Base-by-base conservation (phyloP, 2,797 vertebrate genomes). In the Coregonus suidteri region DNA sequence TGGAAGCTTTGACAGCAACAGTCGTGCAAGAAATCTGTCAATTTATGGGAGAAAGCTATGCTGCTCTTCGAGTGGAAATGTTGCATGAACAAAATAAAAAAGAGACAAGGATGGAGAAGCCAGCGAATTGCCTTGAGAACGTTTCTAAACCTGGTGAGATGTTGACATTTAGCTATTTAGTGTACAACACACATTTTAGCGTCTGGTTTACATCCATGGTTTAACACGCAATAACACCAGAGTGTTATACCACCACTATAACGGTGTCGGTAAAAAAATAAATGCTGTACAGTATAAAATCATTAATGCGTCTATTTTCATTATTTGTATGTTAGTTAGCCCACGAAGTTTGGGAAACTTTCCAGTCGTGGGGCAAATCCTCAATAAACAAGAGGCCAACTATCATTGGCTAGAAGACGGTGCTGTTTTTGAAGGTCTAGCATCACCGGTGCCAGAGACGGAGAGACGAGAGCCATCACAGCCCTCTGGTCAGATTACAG, bases 1-100 rank as follows among this genome's bases (percentile, higher is more conserved):
- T 67, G 65, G 65, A 31, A 15, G 65, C 65, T 31, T 14, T 67
- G 30, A 67, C 65, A 34, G 30, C 31, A 67, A 34, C 65, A 34
- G 65, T 34, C 31, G 65, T 67, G 65, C 25, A 67, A 31, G 65
- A 67, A 67, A 67, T 67, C 13, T 35, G 65, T 67, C 65, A 67
- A 31, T 25, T 67, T 34, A 67, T 67, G 65, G 65, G 31, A 67
- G 65, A 67, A 31, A 31, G 31, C 65, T 67, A 67, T 67, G 14
- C 65, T 35, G 65, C 65, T 16, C 65, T 67, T 31, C 30, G 30
- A 31, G 65, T 7, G 30, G 65, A 67, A 67, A 31, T 67, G 14
- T 34, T 67, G 65, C 31, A 67, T 35, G 4, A 34, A 34, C 54
- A 56, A 56, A 67, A 67, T 15, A 34, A 67, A 30, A 66, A 16